Conservation (phyloP, 1,140 invertebrate species). For the Bombus difficillimus region DNA sequence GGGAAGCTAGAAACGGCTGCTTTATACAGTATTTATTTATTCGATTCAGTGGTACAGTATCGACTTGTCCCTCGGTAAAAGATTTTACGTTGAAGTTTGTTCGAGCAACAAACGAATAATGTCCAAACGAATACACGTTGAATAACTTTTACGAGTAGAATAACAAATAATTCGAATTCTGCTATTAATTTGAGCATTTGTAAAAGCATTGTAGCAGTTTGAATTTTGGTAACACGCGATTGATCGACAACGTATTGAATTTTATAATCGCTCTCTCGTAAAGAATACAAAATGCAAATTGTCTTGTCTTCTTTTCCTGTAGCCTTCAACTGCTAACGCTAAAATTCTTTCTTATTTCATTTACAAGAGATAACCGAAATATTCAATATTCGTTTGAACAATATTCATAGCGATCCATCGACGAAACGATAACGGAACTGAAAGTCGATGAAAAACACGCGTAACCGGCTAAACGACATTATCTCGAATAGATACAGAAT, state of each 20-base stretch:
- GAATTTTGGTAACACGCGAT: too few species aligned
- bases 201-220: too few species aligned
- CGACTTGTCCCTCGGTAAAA: neutral
- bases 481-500: conserved; percentile 25
- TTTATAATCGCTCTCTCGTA: too few species aligned
- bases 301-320: too few species aligned
- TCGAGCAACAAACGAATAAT: neutral
- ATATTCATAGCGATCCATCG: neutral
- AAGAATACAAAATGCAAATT: too few species aligned
- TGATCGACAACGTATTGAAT: too few species aligned
- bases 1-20: too few species aligned
- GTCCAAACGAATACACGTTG: neutral
- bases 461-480: conserved; percentile 52
- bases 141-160: neutral
- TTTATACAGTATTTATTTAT: neutral
- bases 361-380: too few species aligned
- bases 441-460: conserved; percentile 39
- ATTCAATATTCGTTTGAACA: too few species aligned
- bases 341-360: too few species aligned
- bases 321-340: too few species aligned
- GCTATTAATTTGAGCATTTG: too few species aligned
- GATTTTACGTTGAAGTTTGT: neutral
- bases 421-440: conserved; percentile 20
- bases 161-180: neutral
- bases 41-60: neutral